Base-by-base conservation (phyloP, 2,797 vertebrate genomes). In the Toxotes lorentzi region DNA sequence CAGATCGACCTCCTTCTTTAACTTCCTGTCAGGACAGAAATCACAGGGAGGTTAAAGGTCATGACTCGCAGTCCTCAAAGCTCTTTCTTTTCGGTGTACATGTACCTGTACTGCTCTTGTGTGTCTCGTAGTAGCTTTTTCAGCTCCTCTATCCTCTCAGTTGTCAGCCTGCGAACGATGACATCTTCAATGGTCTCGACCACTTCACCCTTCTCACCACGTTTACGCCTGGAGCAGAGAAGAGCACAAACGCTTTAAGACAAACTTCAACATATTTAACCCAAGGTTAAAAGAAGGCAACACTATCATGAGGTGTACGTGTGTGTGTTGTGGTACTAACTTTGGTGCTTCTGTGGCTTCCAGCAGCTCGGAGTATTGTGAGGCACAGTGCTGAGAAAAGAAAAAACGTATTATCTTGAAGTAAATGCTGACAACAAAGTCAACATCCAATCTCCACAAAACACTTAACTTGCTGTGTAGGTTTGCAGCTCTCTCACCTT, bases 151-250 rank as follows among this genome's bases (percentile, higher is more conserved):
- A 99, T 98, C 92, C 98, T 92, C 89, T 99, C 98, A 7, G 97
- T 92, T 35, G 97, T 99, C 85, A 99, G 88, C 89, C 98, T 96
- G 65, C 97, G 94, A 73, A 99, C 98, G 61, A 99, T 99, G 81
- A 99, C 98, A 76, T 99, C 98, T 91, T 99, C 98, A 45, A 99
- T 97, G 0, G 98, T 99, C 94, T 99, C 98, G 0, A 99, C 98
- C 86, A 99, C 98, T 88, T 99, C 98, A 4, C 98, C 98, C 77
- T 98, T 98, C 93, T 99, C 98, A 13, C 98, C 98, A 12, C 98
- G 96, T 88, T 99, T 99, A 86, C 98, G 97, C 76, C 98, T 99
- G 78, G 2, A 69, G 41, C 45, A 76, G 0, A 41, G 34, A 45
- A 59, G 43, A 51, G 38, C 32, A 86, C 19, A 48, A 14, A 68